Conservation (phyloP, 2,113 vertebrate genomes). For the Acinonyx jubatus region DNA sequence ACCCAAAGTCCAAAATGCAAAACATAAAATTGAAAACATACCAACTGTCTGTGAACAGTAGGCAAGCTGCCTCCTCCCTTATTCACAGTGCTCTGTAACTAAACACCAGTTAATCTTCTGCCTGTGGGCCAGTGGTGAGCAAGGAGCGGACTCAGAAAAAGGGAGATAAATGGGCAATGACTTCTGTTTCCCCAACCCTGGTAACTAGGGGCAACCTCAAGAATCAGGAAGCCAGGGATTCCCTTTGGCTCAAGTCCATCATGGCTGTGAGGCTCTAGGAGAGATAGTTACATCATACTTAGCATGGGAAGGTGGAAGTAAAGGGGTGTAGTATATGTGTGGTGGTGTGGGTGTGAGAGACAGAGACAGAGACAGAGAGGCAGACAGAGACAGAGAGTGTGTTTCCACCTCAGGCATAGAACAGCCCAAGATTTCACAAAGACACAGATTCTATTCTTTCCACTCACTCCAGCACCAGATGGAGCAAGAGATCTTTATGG, state of each 20-base stretch:
- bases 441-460: background rate
- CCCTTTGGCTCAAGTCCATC: background rate
- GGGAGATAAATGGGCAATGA: background rate
- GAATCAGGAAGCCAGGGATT: background rate
- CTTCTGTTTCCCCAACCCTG: background rate
- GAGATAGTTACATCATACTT: background rate
- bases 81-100: background rate
- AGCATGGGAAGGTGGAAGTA: background rate
- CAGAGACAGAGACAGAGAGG: background rate
- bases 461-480: background rate
- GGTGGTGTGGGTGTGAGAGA: background rate
- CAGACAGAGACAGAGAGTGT: background rate
- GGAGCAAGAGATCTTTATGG: background rate
- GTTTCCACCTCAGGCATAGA: background rate
- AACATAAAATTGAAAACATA: background rate
- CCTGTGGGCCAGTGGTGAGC: background rate
- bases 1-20: background rate
- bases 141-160: background rate
- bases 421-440: background rate
- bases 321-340: background rate
- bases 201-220: background rate
- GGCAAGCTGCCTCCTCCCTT: background rate
- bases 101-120: background rate
- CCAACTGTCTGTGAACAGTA: too few relatives aligned
- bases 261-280: background rate